Percentiles rank a stretch among this genome's conserved stretches.
Evolutionary conservation across 2,797 vertebrate genomes (phyloP).

Genomic region (Neomorphus geoffroyi): DNA sequence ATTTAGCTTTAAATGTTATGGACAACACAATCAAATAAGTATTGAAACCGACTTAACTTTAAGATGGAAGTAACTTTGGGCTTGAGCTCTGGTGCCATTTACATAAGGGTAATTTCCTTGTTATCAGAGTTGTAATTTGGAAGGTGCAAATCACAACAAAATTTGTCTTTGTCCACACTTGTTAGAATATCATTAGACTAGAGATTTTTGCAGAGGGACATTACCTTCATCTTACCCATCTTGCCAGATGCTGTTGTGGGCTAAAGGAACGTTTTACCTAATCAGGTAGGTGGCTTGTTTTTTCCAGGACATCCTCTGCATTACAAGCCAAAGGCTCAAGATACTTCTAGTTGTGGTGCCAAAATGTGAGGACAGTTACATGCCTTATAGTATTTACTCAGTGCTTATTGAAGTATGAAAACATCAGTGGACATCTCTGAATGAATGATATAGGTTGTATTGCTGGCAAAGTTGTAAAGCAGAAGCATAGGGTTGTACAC

Average conservation of each 20-base stretch:
- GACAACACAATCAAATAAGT: not conserved
- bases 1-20: not conserved
- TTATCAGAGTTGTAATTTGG: no score
- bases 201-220: accelerated
- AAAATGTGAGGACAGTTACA: not conserved
- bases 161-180: not conserved
- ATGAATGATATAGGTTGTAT: not conserved
- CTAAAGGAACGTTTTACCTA: not conserved
- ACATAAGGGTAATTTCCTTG: not conserved
- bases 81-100: not conserved
- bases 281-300: not conserved
- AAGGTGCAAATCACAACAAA: not conserved
- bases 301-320: not conserved
- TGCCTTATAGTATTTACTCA: not conserved
- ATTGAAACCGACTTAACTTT: not conserved
- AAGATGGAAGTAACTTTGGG: not conserved
- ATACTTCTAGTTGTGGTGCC: not conserved
- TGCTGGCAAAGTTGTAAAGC: not conserved
- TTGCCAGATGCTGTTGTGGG: not conserved
- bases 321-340: not conserved
- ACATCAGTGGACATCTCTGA: not conserved
- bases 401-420: not conserved
- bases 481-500: not conserved
- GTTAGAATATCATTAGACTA: not conserved
- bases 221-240: not conserved